Conservation (phyloP, 2,797 vertebrate genomes). For the Amphiprion clarkii region DNA sequence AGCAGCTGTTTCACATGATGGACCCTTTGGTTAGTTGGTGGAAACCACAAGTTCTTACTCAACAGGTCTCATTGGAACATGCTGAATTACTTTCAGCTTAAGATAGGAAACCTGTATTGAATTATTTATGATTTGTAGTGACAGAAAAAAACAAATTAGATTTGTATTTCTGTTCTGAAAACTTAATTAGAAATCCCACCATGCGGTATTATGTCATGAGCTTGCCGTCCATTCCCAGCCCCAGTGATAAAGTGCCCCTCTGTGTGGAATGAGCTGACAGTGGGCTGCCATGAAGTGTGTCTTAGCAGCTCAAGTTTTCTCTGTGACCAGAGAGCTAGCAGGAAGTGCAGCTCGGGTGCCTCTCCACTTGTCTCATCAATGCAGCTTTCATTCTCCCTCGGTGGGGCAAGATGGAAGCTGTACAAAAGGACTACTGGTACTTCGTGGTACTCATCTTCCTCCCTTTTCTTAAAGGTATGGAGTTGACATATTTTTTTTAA, state of each 20-base stretch:
- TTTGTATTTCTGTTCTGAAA: conserved; percentile 2
- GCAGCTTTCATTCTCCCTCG: conserved; percentile 86
- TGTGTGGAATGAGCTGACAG: conserved; percentile 61
- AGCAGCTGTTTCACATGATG: neutral
- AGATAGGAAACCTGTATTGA: too few relatives aligned
- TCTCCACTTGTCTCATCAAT: conserved; percentile 83
- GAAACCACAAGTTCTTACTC: neutral
- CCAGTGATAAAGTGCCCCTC: conserved; percentile 50
- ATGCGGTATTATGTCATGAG: conserved; percentile 36
- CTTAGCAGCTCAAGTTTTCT: conserved; percentile 66
- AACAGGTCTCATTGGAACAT: too few relatives aligned
- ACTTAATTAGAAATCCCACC: conserved; percentile 1
- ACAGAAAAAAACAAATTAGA: neutral
- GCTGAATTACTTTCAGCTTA: too few relatives aligned
- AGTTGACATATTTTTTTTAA: conserved; percentile 1
- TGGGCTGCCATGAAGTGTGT: conserved; percentile 56
- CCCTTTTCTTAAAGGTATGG: conserved; percentile 83
- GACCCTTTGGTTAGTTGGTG: neutral
- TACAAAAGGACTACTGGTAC: conserved; percentile 89
- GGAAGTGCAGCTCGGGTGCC: conserved; percentile 77
- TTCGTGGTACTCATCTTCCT: conserved; percentile 85
- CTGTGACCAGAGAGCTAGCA: conserved; percentile 67
- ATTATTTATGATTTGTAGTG: too few relatives aligned
- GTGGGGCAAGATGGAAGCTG: conserved; percentile 84
- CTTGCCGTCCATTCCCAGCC: conserved; percentile 31